phyloP scores from a whole-genome alignment of 1,140 invertebrate species.

The Ctenoplectra terminalis region DNA sequence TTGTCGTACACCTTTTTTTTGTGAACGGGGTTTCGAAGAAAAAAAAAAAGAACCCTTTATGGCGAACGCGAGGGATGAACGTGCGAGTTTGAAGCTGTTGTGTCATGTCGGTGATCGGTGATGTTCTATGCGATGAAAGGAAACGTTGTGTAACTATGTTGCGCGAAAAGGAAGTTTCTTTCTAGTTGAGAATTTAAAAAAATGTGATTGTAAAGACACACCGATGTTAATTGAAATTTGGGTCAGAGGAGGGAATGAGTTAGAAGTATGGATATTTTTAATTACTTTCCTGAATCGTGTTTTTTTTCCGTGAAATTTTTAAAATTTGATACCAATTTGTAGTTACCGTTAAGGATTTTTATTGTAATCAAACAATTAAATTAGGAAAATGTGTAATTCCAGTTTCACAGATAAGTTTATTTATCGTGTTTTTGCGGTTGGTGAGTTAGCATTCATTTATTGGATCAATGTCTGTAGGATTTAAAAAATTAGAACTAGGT shows the following conservation, averaged over 20 bases:
- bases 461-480: background rate
- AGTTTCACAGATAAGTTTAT: background rate
- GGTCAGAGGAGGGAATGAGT: no score
- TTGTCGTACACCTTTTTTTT: background rate
- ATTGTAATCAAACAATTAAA: background rate
- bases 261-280: no score
- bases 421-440: background rate
- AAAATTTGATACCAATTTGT: background rate
- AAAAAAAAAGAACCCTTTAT: background rate
- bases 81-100: background rate
- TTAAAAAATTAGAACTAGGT: background rate
- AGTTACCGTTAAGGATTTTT: no score
- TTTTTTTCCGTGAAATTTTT: no score
- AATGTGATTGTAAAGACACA: no score
- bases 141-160: no score
- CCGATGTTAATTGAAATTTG: no score
- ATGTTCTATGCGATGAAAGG: background rate
- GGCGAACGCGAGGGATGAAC: background rate
- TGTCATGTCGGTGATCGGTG: conserved; percentile 1
- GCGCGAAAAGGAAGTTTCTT: no score
- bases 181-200: no score
- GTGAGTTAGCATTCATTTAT: background rate
- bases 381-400: background rate
- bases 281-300: no score
- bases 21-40: background rate